Conservation (phyloP, 2,113 vertebrate species). For the Takifugu bimaculatus region DNA sequence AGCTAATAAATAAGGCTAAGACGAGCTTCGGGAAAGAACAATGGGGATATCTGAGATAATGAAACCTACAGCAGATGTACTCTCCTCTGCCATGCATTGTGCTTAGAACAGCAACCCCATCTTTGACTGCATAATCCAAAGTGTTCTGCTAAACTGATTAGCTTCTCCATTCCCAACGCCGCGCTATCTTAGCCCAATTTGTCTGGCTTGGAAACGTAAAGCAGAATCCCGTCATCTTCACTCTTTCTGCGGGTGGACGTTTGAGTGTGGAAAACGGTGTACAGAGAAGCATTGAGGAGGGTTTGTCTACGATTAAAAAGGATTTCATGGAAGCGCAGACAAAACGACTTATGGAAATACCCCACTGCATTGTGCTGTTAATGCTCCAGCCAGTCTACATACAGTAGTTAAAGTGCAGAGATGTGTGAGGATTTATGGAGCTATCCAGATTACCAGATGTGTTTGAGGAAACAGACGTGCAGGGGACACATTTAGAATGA, state of each 20-base stretch:
- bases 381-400: slow-evolving; percentile 31
- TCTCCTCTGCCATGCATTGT: slow-evolving; percentile 40
- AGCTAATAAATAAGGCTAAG: slow-evolving; percentile 48
- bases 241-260: slow-evolving; percentile 51
- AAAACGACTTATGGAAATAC: slow-evolving; percentile 55
- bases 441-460: slow-evolving; percentile 16
- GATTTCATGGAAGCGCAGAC: slow-evolving; percentile 52
- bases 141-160: slow-evolving; percentile 62
- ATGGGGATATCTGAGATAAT: slow-evolving; percentile 34
- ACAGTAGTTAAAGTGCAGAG: slow-evolving; percentile 19
- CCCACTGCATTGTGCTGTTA: slow-evolving; percentile 39
- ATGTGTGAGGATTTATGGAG: slow-evolving; percentile 30
- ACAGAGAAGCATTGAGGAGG: slow-evolving; percentile 53
- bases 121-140: slow-evolving; percentile 55
- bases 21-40: slow-evolving; percentile 38
- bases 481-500: neutral
- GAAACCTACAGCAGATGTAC: slow-evolving; percentile 49
- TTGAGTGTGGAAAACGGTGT: slow-evolving; percentile 51
- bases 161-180: slow-evolving; percentile 50
- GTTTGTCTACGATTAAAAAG: slow-evolving; percentile 60
- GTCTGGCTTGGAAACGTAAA: slow-evolving; percentile 52
- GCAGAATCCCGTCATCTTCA: slow-evolving; percentile 34
- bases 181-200: slow-evolving; percentile 55
- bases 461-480: slow-evolving; percentile 14
- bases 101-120: slow-evolving; percentile 45